Evolutionary conservation across 2,113 vertebrate species (phyloP).

Genomic region (Polypterus senegalus): DNA sequence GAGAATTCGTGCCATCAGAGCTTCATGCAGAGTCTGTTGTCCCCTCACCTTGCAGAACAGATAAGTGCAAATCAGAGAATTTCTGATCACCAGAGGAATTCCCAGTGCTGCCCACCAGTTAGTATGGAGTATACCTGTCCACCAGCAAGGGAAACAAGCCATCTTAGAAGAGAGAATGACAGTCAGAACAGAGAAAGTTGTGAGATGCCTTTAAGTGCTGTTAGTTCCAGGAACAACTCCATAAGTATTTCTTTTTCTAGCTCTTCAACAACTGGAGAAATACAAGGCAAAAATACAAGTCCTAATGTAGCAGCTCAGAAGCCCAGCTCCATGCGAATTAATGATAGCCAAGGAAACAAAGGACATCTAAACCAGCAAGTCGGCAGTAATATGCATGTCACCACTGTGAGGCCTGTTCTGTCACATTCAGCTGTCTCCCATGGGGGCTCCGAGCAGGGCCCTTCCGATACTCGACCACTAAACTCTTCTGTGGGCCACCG

Average conservation of each 20-base stretch:
- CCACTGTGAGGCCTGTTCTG: slow-evolving; percentile 59
- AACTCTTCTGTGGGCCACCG: slow-evolving; percentile 70
- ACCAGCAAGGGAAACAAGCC: slow-evolving; percentile 49
- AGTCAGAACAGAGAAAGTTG: slow-evolving; percentile 57
- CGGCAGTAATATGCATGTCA: slow-evolving; percentile 71
- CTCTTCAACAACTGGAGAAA: slow-evolving; percentile 68
- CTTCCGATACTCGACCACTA: slow-evolving; percentile 58
- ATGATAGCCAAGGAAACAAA: slow-evolving; percentile 72
- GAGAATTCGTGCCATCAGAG: slow-evolving; percentile 80
- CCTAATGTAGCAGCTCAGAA: slow-evolving; percentile 79
- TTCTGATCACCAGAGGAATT: slow-evolving; percentile 64
- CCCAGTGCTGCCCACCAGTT: slow-evolving; percentile 73
- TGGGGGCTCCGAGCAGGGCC: slow-evolving; percentile 69
- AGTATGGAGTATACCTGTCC: slow-evolving; percentile 80
- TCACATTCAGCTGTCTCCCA: slow-evolving; percentile 70
- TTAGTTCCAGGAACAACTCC: slow-evolving; percentile 53
- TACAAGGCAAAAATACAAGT: slow-evolving; percentile 80
- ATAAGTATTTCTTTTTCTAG: slow-evolving; percentile 59
- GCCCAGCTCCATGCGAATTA: slow-evolving; percentile 67
- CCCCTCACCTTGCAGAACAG: slow-evolving; percentile 80
- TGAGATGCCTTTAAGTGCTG: slow-evolving; percentile 52
- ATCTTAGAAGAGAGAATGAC: slow-evolving; percentile 53
- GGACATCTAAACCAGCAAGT: slow-evolving; percentile 76
- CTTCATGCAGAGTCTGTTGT: slow-evolving; percentile 89
- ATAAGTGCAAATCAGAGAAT: slow-evolving; percentile 56